A percentile compares a stretch with the other conserved stretches of the same genome.
These are phyloP conservation scores for Ophion ellenae DNA, from an alignment of 2,888 invertebrate species.

Conservation along the genomic window DNA sequence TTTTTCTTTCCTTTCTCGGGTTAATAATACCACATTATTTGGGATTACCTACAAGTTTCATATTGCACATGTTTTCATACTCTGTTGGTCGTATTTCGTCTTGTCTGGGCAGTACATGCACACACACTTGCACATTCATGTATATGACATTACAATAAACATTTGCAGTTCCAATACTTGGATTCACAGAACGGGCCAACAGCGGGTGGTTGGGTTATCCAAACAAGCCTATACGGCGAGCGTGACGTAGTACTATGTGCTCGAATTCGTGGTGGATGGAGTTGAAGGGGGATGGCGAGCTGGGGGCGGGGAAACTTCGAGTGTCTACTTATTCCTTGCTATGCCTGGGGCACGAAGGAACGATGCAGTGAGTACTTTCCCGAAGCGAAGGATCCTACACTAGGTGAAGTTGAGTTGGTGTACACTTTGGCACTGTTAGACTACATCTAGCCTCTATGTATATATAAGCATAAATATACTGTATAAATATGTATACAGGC, in stretches of 20 bases:
- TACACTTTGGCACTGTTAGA: constrained; percentile 47
- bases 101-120: neutral
- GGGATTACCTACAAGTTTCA: neutral
- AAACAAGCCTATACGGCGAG: constrained; percentile 45
- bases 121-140: neutral
- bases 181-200: constrained; percentile 27
- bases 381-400: constrained; percentile 34
- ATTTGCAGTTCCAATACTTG: constrained; percentile 46
- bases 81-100: neutral
- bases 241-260: constrained; percentile 17
- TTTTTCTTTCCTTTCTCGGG: neutral
- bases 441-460: constrained; percentile 25
- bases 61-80: neutral
- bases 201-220: constrained; percentile 54
- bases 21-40: neutral
- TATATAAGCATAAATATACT: constrained; percentile 19
- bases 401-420: constrained; percentile 30
- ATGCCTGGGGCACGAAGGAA: constrained; percentile 42
- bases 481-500: constrained; percentile 8
- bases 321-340: constrained; percentile 56
- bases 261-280: constrained; percentile 12
- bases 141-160: constrained; percentile 37
- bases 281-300: constrained; percentile 12
- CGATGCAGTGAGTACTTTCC: constrained; percentile 46
- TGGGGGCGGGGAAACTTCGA: constrained; percentile 33